Conservation (phyloP, 2,797 vertebrate genomes). For the Rhynchonycteris naso region DNA sequence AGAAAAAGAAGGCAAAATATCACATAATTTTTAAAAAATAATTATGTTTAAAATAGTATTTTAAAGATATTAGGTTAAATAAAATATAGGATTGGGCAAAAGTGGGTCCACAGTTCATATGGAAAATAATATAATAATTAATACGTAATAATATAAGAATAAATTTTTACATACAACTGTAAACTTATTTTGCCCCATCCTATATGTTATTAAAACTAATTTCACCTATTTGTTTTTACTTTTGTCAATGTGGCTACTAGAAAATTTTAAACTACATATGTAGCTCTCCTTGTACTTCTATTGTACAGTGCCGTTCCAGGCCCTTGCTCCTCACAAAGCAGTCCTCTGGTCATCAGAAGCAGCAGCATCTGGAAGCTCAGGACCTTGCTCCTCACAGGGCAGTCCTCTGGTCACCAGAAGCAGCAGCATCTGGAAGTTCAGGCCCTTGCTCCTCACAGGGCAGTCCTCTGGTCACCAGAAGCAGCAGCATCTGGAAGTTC, state of each 20-base stretch:
- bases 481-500: background rate
- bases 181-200: background rate
- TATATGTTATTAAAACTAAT: background rate
- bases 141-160: background rate
- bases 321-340: background rate
- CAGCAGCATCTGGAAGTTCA: background rate
- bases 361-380: background rate
- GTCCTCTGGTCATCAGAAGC: background rate
- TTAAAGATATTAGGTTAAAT: background rate
- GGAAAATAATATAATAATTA: background rate
- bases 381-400: background rate
- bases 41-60: conserved; percentile 7
- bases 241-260: background rate
- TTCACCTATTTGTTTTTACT: background rate
- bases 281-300: background rate
- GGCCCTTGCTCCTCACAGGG: background rate
- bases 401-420: background rate
- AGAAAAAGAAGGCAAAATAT: background rate
- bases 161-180: background rate
- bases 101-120: background rate
- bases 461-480: background rate
- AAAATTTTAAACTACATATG: background rate
- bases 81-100: background rate
- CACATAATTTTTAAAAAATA: background rate
- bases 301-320: background rate